phyloP scores from a whole-genome alignment of 1,140 invertebrate species.

The Philopotamus ludificatus region DNA sequence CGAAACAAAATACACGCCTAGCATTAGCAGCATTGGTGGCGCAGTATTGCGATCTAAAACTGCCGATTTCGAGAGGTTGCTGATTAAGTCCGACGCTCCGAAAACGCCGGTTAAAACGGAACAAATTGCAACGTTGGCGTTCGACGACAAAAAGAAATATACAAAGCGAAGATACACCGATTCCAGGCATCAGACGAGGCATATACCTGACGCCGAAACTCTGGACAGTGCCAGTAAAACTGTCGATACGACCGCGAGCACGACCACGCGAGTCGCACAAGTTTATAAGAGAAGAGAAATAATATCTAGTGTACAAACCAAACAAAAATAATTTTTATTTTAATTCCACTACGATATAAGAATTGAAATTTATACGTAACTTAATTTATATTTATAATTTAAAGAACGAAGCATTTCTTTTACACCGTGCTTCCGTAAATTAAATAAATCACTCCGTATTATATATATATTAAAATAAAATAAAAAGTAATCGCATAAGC shows the following conservation, averaged over 20 bases:
- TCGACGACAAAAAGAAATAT: slow-evolving; percentile 60
- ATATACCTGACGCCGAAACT: slow-evolving; percentile 59
- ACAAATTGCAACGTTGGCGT: slow-evolving; percentile 35
- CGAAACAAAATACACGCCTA: slow-evolving; percentile 55
- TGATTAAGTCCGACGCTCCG: slow-evolving; percentile 46
- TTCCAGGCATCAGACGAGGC: slow-evolving; percentile 61
- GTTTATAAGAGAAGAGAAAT: slow-evolving; percentile 79
- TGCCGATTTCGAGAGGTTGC: slow-evolving; percentile 65
- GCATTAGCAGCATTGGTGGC: slow-evolving; percentile 66
- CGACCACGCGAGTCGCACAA: slow-evolving; percentile 47
- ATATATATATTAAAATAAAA: too few relatives aligned
- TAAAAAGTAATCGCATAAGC: too few relatives aligned
- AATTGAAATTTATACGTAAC: neutral
- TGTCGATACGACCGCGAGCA: slow-evolving; percentile 46
- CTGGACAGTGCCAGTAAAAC: slow-evolving; percentile 44
- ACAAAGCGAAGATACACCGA: slow-evolving; percentile 64
- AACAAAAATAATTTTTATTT: slow-evolving; percentile 37
- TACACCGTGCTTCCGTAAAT: too few relatives aligned
- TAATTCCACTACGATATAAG: slow-evolving; percentile 17
- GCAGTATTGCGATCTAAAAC: slow-evolving; percentile 67
- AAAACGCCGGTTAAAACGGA: slow-evolving; percentile 46
- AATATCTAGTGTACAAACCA: slow-evolving; percentile 70
- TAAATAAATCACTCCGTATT: too few relatives aligned
- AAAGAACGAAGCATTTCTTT: too few relatives aligned
- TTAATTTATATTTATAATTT: too few relatives aligned